Percentiles rank a stretch among this genome's conserved stretches.
These are phyloP conservation scores for Pangasius macronema DNA, from an alignment of 2,797 vertebrate species.

Conservation along the genomic window DNA sequence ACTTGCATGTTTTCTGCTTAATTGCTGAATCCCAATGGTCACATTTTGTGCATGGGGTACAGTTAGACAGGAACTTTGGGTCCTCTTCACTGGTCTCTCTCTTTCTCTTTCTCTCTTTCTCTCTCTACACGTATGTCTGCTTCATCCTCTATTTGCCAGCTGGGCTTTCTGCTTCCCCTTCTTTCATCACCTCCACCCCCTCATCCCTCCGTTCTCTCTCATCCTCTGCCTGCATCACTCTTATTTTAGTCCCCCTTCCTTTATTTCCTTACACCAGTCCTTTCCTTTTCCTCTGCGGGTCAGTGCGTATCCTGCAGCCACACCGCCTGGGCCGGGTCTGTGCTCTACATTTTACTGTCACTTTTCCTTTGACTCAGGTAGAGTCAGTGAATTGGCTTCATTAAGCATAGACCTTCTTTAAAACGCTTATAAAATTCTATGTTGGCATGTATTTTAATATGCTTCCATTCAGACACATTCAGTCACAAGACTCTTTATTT, in stretches of 20 bases:
- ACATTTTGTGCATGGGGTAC: slow-evolving; percentile 6
- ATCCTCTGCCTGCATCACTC: slow-evolving; percentile 29
- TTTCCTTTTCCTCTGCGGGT: slow-evolving; percentile 37
- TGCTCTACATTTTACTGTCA: not conserved
- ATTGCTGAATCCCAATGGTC: not conserved
- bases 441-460: not conserved
- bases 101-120: slow-evolving; percentile 9
- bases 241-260: slow-evolving; percentile 33
- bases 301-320: slow-evolving; percentile 3
- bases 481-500: not conserved
- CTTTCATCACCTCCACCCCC: slow-evolving; percentile 42
- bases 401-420: not conserved
- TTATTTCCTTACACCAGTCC: slow-evolving; percentile 24
- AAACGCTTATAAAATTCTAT: not conserved
- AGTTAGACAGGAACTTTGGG: slow-evolving; percentile 54
- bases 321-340: not conserved
- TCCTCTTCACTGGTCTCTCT: slow-evolving; percentile 34
- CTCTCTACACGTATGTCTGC: not conserved
- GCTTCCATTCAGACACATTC: not conserved
- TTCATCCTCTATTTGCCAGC: slow-evolving; percentile 33
- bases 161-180: slow-evolving; percentile 44
- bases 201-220: slow-evolving; percentile 26
- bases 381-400: not conserved
- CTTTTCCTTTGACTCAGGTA: not conserved
- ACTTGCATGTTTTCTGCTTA: not conserved